These are phyloP conservation scores for Xenopus tropicalis DNA, from an alignment of 2,113 vertebrate species.

Conservation along the genomic window UCB_Xtro_10.0 CM004448.2:42537001-42537500, in stretches of 20 bases:
- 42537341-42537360: no score
- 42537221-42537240: conserved; percentile 55
- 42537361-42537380: no score
- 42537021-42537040: no score
- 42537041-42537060: no score
- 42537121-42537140: conserved; percentile 38
- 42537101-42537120: conserved; percentile 7
- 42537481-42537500: no score
- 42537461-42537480: no score
- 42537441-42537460: no score
- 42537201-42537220: conserved; percentile 55
- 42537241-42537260: conserved; percentile 52
- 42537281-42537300: conserved; percentile 48
- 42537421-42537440: no score
- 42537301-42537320: not conserved
- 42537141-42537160: conserved; percentile 35
- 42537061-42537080: not conserved
- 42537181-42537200: conserved; percentile 57
- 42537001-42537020: no score
- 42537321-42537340: no score
- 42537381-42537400: no score
- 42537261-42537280: conserved; percentile 55
- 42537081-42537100: conserved; percentile 9
- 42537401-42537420: no score
- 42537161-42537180: conserved; percentile 49